A percentile compares a stretch with the other conserved stretches of the same genome.
phyloP scores from a whole-genome alignment of 2,888 invertebrate species.

The Smittia sp. region DNA sequence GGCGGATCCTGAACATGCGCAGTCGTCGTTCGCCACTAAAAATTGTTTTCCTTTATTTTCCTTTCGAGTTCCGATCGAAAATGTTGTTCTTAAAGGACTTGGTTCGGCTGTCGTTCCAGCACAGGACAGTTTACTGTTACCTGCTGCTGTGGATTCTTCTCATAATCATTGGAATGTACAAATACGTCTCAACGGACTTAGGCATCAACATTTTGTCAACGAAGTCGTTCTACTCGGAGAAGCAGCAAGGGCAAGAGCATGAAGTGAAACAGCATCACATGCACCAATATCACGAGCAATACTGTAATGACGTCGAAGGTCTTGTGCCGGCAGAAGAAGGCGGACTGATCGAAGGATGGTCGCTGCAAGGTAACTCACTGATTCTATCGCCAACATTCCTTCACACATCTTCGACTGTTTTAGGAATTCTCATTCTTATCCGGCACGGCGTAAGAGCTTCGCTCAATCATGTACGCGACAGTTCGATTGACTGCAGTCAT shows the following conservation, averaged over 20 bases:
- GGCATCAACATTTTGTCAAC: constrained; percentile 51
- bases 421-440: constrained; percentile 71
- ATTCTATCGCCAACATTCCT: background rate
- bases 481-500: constrained; percentile 72
- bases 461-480: constrained; percentile 75
- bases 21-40: background rate
- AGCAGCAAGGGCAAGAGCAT: constrained; percentile 52
- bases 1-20: constrained; percentile 1
- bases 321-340: constrained; percentile 71
- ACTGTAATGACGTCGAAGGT: constrained; percentile 71
- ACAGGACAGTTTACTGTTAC: constrained; percentile 78
- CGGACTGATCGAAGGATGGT: constrained; percentile 53
- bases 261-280: constrained; percentile 60
- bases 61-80: background rate
- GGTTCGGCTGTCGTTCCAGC: constrained; percentile 64
- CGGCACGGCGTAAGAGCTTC: constrained; percentile 90
- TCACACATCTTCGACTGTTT: background rate
- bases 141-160: constrained; percentile 73
- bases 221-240: constrained; percentile 48
- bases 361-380: constrained; percentile 48
- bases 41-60: constrained; percentile 4
- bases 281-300: constrained; percentile 62
- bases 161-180: constrained; percentile 73
- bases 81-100: constrained; percentile 56
- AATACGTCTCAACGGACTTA: constrained; percentile 65